Base-by-base conservation (phyloP, 2,797 vertebrate species). In the Tenualosa ilisha region DNA sequence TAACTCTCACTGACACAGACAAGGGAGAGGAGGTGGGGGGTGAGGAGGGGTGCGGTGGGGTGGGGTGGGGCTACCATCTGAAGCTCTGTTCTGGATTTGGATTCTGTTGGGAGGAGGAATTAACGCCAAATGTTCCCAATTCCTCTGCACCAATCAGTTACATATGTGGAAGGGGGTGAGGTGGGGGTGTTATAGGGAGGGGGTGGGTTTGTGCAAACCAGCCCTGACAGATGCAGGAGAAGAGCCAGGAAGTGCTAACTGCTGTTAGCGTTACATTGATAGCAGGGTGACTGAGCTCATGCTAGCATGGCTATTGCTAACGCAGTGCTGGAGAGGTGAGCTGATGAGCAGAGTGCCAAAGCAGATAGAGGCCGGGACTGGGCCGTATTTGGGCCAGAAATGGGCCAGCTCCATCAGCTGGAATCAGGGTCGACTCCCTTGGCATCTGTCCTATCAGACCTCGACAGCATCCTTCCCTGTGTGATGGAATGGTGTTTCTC, bases 381-480 rank as follows among this genome's bases (percentile, higher is more conserved):
- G 37, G 26, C 72, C 72, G 22, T 0, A n/a, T 9, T 1, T 13
- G 40, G 37, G 12, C 68, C 68, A 72, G 1, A 20, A 1, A 1
- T 3, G 68, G 68, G 8, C 72, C 37, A 79, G 15, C 20, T 22
- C 72, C 37, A 5, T 46, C 15, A 20, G 6, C 72, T 46, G 40
- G 17, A 79, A 79, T 79, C 37, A 43, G 40, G 13, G 40, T 46
- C 20, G 72, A 46, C 72, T 43, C 40, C 43, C 17, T 46, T 95
- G 95, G 95, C 94, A 95, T 91, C 86, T 90, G 85, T 93, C 95
- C 95, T 96, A 95, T 95, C 95, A 95, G 85, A 93, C 92, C 72
- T 84, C 91, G 91, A 90, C 95, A 95, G 94, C 93, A 90, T 91
- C 88, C 89, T 91, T 93, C 92, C 90, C 91, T 89, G 90, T 94